A percentile compares a stretch with the other conserved stretches of the same genome.
phyloP scores from a whole-genome alignment of 1,140 invertebrate species.

The Conus betulinus region DNA sequence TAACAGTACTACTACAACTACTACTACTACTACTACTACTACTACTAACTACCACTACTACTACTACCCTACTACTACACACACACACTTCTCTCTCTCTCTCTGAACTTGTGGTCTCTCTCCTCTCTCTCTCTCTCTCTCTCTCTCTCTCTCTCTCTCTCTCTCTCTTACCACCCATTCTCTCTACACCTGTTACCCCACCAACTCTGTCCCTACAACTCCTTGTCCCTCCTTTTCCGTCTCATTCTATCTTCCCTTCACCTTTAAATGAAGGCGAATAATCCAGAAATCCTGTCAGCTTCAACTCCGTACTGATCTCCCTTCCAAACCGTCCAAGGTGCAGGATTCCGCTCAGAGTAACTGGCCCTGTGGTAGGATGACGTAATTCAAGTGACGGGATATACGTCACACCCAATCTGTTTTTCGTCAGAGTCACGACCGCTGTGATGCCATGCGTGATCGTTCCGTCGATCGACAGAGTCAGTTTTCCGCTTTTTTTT shows the following conservation, averaged over 20 bases:
- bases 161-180: neutral
- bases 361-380: neutral
- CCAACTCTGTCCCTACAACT: too few relatives aligned
- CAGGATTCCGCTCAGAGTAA: neutral
- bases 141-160: too few relatives aligned
- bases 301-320: neutral
- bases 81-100: neutral
- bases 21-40: too few relatives aligned
- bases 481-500: neutral
- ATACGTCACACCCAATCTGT: conserved; percentile 3
- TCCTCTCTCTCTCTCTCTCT: too few relatives aligned
- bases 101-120: too few relatives aligned
- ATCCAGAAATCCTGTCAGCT: neutral
- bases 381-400: neutral
- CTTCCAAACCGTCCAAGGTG: neutral
- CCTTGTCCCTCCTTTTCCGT: too few relatives aligned
- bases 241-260: neutral
- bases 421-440: neutral
- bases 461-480: conserved; percentile 1
- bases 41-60: too few relatives aligned
- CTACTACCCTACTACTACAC: too few relatives aligned
- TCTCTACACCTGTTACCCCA: neutral
- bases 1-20: too few relatives aligned
- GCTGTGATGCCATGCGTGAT: neutral
- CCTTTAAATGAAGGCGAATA: conserved; percentile 1